Evolutionary conservation across 2,113 vertebrate genomes (phyloP).

Genomic region (Mastomys coucha): DNA sequence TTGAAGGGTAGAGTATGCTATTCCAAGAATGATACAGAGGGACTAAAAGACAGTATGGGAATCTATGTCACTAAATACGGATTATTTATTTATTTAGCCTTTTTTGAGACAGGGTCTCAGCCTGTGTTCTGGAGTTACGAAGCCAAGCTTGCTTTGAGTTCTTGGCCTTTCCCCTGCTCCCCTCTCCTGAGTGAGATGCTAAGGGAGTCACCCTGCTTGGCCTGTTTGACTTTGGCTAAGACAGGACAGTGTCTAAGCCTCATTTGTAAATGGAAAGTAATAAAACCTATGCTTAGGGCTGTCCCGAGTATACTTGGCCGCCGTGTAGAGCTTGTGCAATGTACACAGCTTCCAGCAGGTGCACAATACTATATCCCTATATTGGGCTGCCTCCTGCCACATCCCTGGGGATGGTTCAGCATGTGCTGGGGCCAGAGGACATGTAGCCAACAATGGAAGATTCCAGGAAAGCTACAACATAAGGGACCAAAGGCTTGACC

Average conservation of each 20-base stretch:
- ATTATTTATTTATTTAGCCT: background rate
- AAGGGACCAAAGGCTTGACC: background rate
- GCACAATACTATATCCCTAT: background rate
- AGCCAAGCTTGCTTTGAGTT: background rate
- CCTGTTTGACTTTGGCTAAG: slow-evolving; percentile 23
- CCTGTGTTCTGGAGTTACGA: background rate
- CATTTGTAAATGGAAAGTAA: slow-evolving; percentile 1
- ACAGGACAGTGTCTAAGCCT: background rate
- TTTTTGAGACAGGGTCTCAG: background rate
- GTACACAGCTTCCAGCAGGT: background rate
- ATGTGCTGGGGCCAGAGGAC: background rate
- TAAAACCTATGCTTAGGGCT: background rate
- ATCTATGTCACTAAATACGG: background rate
- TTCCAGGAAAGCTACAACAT: background rate
- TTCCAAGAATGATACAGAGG: background rate
- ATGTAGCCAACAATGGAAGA: background rate
- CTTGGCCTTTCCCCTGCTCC: background rate
- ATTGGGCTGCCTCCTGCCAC: background rate
- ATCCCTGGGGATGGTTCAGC: background rate
- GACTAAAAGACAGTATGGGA: background rate
- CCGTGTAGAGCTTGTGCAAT: background rate
- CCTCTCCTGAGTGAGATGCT: background rate
- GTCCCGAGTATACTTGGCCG: background rate
- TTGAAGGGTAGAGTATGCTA: background rate
- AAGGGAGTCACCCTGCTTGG: background rate